Conservation (phyloP, 2,888 invertebrate species). For the Artemia sp. region DNA sequence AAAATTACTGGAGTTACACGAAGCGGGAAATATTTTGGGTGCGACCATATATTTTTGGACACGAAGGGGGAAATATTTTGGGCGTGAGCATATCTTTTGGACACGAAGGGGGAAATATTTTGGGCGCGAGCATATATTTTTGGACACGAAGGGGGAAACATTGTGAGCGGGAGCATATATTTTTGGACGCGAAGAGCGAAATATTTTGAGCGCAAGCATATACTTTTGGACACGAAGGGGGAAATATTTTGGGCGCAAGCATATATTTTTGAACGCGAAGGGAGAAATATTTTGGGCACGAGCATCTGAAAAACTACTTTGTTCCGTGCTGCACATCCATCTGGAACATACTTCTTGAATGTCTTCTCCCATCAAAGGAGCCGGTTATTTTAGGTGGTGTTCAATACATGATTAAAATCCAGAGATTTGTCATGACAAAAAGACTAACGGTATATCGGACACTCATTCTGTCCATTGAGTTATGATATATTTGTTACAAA, state of each 20-base stretch:
- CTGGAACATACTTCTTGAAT: no score
- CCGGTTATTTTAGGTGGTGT: no score
- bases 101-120: not conserved
- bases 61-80: not conserved
- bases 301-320: no score
- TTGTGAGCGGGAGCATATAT: not conserved
- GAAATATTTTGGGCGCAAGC: constrained; percentile 15
- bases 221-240: not conserved
- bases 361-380: no score
- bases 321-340: no score
- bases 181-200: not conserved
- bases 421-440: no score
- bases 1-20: not conserved
- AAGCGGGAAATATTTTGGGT: not conserved
- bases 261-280: not conserved
- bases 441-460: no score
- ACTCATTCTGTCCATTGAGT: no score
- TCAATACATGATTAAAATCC: no score
- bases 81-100: not conserved
- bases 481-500: no score
- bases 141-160: not conserved
- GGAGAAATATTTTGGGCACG: constrained; percentile 14
- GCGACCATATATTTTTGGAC: not conserved
- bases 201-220: constrained; percentile 1
- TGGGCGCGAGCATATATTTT: constrained; percentile 12